Percentiles rank a stretch among this genome's conserved stretches.
Evolutionary conservation across 1,140 invertebrate genomes (phyloP).

Genomic region (Venustaconcha ellipsiformis): DNA sequence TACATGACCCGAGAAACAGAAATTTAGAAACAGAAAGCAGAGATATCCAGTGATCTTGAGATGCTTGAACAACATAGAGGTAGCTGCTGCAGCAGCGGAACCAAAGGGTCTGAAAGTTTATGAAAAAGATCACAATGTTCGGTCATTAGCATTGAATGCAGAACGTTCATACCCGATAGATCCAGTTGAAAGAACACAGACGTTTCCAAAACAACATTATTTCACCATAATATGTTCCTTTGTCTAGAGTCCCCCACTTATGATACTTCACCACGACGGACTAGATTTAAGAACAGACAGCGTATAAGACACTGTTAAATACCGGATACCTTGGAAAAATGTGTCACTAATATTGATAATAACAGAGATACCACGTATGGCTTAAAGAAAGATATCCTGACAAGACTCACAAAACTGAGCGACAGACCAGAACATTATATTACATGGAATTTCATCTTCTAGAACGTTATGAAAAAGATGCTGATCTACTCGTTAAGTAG

Average conservation of each 20-base stretch:
- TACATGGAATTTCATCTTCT: constrained; percentile 28
- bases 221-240: background rate
- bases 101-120: background rate
- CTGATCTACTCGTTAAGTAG: constrained; percentile 28
- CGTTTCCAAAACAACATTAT: background rate
- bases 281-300: background rate
- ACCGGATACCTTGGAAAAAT: background rate
- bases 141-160: background rate
- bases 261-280: background rate
- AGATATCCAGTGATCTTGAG: background rate
- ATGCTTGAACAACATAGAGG: constrained; percentile 2
- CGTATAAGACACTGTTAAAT: background rate
- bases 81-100: too few species aligned
- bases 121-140: constrained; percentile 2
- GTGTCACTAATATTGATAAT: background rate
- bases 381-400: constrained; percentile 5
- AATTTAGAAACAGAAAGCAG: too few species aligned
- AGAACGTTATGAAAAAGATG: constrained; percentile 22
- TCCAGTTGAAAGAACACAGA: background rate
- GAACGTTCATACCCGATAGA: constrained; percentile 1
- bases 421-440: constrained; percentile 24
- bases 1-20: too few species aligned
- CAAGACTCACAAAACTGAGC: constrained; percentile 18
- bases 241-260: constrained; percentile 3
- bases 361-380: background rate